Conservation (phyloP, 2,888 invertebrate genomes). For the Dasysyrphus tricinctus region DNA sequence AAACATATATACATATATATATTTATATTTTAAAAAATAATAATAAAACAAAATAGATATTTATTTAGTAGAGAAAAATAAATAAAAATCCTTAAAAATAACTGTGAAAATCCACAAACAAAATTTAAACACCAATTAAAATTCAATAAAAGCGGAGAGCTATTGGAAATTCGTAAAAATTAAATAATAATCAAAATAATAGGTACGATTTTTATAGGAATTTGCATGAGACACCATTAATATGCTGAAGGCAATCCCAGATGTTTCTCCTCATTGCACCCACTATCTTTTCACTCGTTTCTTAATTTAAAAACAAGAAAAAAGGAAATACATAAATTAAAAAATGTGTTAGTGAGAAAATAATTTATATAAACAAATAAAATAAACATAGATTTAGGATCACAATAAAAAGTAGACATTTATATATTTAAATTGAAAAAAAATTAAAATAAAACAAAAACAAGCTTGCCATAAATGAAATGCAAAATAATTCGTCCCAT, state of each 20-base stretch:
- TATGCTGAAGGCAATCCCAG: slow-evolving; percentile 59
- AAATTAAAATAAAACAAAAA: slow-evolving; percentile 31
- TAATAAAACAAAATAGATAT: slow-evolving; percentile 47
- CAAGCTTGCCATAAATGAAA: slow-evolving; percentile 73
- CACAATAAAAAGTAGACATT: slow-evolving; percentile 60
- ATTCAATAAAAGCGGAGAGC: slow-evolving; percentile 68
- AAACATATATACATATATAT: slow-evolving; percentile 61
- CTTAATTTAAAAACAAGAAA: slow-evolving; percentile 14
- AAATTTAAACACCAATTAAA: slow-evolving; percentile 68
- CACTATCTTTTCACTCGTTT: slow-evolving; percentile 46
- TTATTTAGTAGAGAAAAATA: slow-evolving; percentile 42
- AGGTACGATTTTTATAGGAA: slow-evolving; percentile 40
- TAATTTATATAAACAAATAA: slow-evolving; percentile 47
- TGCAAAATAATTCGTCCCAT: slow-evolving; percentile 73
- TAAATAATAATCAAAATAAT: slow-evolving; percentile 11
- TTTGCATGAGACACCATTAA: slow-evolving; percentile 41
- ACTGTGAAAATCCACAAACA: slow-evolving; percentile 68
- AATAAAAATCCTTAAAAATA: slow-evolving; percentile 67
- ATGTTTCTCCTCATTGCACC: slow-evolving; percentile 63
- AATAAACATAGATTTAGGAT: slow-evolving; percentile 54
- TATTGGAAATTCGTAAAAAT: slow-evolving; percentile 27
- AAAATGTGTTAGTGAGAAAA: slow-evolving; percentile 70
- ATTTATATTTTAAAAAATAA: slow-evolving; percentile 63
- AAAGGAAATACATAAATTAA: slow-evolving; percentile 37
- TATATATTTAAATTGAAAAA: slow-evolving; percentile 45